Conservation (phyloP, 2,113 vertebrate genomes). For the Neolamprologus toae region DNA sequence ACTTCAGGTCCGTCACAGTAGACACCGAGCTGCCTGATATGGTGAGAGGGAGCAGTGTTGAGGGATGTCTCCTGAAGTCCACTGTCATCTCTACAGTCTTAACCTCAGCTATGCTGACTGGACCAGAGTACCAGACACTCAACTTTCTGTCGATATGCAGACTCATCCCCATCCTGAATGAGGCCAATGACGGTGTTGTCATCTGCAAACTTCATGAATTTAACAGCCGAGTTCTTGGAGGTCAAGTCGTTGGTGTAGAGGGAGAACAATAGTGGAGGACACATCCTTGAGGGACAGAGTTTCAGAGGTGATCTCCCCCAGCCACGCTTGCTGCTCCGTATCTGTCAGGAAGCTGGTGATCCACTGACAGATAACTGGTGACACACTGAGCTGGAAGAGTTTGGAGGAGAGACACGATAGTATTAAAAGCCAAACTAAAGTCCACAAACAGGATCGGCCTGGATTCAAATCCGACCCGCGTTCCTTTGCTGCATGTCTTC, state of each 20-base stretch:
- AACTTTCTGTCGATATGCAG: background rate
- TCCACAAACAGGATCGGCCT: background rate
- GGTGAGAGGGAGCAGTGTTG: background rate
- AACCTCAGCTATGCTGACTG: background rate
- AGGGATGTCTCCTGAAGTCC: background rate
- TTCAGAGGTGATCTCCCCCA: background rate
- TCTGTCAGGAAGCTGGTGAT: background rate
- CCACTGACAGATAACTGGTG: background rate
- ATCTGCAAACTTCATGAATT: background rate
- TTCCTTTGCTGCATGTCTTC: background rate
- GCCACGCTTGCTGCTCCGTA: accelerated
- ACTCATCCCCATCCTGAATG: background rate
- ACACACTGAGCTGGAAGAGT: background rate
- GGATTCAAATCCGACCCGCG: background rate
- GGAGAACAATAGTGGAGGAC: background rate
- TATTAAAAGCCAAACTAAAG: background rate
- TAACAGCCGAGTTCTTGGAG: background rate
- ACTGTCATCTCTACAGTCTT: background rate
- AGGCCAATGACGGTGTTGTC: background rate
- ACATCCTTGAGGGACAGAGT: background rate
- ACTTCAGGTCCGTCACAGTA: background rate
- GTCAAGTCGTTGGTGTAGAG: background rate
- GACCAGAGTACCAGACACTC: background rate
- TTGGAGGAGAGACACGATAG: background rate
- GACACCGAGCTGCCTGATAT: background rate